phyloP scores from a whole-genome alignment of 2,113 vertebrate genomes.

The Sorex fumeus region DNA sequence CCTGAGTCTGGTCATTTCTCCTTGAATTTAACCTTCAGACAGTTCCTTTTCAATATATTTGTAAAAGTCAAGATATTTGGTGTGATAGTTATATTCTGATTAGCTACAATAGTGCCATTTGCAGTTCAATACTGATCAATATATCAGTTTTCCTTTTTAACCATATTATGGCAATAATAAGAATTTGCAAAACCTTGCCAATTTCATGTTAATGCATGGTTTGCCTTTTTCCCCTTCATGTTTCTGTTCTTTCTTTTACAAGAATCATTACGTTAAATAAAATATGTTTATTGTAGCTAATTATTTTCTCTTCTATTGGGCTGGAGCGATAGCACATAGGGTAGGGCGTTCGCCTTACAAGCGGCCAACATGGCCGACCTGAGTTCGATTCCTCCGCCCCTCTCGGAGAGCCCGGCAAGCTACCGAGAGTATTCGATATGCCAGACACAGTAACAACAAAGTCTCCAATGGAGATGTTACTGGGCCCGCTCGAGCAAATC shows the following conservation, averaged over 20 bases:
- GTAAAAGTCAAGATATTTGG: neutral
- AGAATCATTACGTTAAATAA: neutral
- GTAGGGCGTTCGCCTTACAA: too few species aligned
- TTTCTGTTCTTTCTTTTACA: slow-evolving; percentile 8
- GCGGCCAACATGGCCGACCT: too few species aligned
- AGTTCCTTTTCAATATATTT: neutral
- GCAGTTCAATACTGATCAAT: neutral
- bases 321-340: too few species aligned
- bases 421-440: too few species aligned
- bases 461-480: too few species aligned
- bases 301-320: slow-evolving; percentile 2
- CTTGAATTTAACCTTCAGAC: neutral
- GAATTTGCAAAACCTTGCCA: neutral
- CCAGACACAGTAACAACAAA: too few species aligned
- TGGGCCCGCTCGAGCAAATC: too few species aligned
- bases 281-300: neutral
- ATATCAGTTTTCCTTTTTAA: neutral
- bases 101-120: slow-evolving; percentile 26
- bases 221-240: neutral
- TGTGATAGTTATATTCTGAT: neutral
- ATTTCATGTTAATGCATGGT: neutral
- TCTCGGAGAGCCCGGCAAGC: too few species aligned
- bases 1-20: neutral
- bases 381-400: too few species aligned
- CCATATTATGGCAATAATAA: neutral